These are phyloP conservation scores for Caenorhabditis virilis DNA, from an alignment of 2,888 invertebrate species.

Conservation along the genomic window DNA sequence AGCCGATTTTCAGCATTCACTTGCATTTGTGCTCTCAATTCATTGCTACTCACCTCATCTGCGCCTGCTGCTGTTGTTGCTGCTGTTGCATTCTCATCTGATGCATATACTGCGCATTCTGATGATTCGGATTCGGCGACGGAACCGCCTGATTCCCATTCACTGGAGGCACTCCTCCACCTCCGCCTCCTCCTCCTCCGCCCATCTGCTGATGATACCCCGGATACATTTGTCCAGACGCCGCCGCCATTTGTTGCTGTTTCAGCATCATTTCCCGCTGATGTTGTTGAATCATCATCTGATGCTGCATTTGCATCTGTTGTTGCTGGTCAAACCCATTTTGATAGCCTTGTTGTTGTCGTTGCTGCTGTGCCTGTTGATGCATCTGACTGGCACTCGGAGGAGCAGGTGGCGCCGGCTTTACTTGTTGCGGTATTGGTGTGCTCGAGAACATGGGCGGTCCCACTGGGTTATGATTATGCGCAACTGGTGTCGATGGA, in stretches of 20 bases:
- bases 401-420: background rate
- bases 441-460: background rate
- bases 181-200: background rate
- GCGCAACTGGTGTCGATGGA: background rate
- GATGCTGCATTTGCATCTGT: conserved; percentile 8
- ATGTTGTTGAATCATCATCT: conserved; percentile 8
- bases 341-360: background rate
- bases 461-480: background rate
- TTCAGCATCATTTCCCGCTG: conserved; percentile 8
- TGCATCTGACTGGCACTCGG: background rate
- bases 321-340: conserved; percentile 7
- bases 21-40: too few species aligned
- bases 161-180: conserved; percentile 7
- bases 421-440: background rate
- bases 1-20: too few species aligned
- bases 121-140: conserved; percentile 1
- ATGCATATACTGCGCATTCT: conserved; percentile 17
- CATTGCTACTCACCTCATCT: background rate
- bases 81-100: conserved; percentile 25
- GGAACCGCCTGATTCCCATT: conserved; percentile 6
- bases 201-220: conserved; percentile 8
- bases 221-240: background rate
- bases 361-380: background rate
- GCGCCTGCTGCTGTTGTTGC: background rate
- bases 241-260: conserved; percentile 11